Evolutionary conservation across 1,140 invertebrate species (phyloP), one percentile per base, ranked within the genome.

Genomic region (Listronotus bonariensis): DNA sequence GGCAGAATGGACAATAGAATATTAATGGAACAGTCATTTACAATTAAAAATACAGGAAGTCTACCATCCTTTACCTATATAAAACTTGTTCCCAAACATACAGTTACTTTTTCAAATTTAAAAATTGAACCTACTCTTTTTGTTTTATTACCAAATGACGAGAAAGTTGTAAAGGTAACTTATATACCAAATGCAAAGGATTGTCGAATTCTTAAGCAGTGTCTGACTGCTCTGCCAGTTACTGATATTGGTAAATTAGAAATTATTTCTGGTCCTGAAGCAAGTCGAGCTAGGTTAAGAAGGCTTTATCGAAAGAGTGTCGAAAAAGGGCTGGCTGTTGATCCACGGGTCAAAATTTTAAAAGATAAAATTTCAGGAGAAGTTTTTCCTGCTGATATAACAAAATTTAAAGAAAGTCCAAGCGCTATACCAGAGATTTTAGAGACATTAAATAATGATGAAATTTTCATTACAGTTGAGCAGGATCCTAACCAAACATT

Each of bases 31-130:
- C 71, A 77, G 8, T 78, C 68, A 64, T 79, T 84, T 12, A 74
- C 64, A 56, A 46, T 84, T 10, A 77, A 80, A 66, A 84, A 84
- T 66, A 77, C 52, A 6, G 83, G 83, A 10, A 79, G 79, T 64
- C 65, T 84, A 6, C 67, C 76, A 12, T 76, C 77, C 45, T 84
- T 82, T 63, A 75, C 75, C 4, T 81, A 80, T 70, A 54, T 83
- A 6, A 78, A 80, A 49, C 58, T 83, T 51, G 66, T 68, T 17
- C 78, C 79, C 18, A 83, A 82, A 79, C 77, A 80, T 12, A 32
- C 71, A 11, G 53, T 66, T 56, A 32, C 64, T 12, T 70, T 68
- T 46, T 68, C 73, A 6, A 71, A 69, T 45, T 42, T 77, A 15
- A 63, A 32, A 20, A 43, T 76, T 12, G 41, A 53, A 40, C 73